phyloP scores from a whole-genome alignment of 1,140 invertebrate species.

The Chionoecetes opilio region DNA sequence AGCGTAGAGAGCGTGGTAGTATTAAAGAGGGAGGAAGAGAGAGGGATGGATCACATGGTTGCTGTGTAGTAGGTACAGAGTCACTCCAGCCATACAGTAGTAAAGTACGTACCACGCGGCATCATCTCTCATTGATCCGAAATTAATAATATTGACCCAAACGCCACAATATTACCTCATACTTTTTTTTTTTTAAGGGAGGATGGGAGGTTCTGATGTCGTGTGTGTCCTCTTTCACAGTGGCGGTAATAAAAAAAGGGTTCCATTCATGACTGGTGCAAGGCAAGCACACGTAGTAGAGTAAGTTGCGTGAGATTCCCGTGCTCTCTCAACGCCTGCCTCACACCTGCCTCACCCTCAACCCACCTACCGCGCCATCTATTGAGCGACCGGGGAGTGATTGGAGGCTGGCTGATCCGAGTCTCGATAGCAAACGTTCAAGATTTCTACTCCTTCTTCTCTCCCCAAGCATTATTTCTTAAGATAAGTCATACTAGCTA shows the following conservation, averaged over 20 bases:
- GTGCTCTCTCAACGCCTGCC: slow-evolving; percentile 29
- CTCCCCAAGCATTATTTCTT: neutral
- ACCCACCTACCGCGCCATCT: slow-evolving; percentile 71
- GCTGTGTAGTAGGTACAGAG: slow-evolving; percentile 50
- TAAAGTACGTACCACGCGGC: too few species aligned
- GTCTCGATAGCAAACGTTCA: neutral
- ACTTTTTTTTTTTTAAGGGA: neutral
- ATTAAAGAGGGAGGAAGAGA: slow-evolving; percentile 64
- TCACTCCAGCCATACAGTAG: neutral
- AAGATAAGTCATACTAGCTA: neutral
- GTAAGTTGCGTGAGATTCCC: slow-evolving; percentile 58
- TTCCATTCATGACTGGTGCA: slow-evolving; percentile 45
- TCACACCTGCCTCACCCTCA: neutral
- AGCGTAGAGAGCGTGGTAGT: slow-evolving; percentile 72
- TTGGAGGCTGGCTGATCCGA: neutral
- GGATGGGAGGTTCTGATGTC: neutral
- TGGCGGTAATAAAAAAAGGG: slow-evolving; percentile 14
- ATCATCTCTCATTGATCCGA: neutral
- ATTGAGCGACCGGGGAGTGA: slow-evolving; percentile 48
- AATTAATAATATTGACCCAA: neutral
- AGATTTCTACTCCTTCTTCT: neutral
- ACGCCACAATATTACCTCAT: neutral
- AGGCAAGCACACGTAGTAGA: slow-evolving; percentile 62
- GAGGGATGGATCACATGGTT: slow-evolving; percentile 44
- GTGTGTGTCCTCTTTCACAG: neutral